Evolutionary conservation across 1,140 invertebrate species (phyloP).

Genomic region (Drosophila miranda): DNA sequence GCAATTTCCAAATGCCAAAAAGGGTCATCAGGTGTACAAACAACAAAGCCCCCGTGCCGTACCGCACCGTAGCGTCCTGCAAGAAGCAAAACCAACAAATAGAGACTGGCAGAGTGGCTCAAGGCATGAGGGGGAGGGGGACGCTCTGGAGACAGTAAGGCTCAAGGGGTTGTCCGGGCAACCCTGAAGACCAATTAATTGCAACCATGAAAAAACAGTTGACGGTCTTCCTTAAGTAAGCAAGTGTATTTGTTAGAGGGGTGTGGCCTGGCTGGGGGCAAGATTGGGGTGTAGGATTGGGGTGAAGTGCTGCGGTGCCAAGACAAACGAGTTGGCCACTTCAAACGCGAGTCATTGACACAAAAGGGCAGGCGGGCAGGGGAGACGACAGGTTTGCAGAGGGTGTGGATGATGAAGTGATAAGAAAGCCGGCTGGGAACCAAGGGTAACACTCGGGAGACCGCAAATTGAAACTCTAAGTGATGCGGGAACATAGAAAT

Average conservation of each 20-base stretch:
- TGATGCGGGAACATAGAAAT: neutral
- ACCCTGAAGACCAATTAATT: constrained; percentile 55
- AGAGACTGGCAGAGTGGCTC: neutral
- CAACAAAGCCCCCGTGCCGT: constrained; percentile 8
- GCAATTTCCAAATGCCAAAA: constrained; percentile 43
- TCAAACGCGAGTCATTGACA: constrained; percentile 18
- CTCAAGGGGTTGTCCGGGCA: constrained; percentile 38
- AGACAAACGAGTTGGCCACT: constrained; percentile 22
- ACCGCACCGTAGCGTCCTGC: neutral
- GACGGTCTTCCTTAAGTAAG: constrained; percentile 34
- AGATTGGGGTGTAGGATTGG: neutral
- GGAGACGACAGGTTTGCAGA: neutral
- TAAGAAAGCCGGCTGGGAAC: constrained; percentile 12
- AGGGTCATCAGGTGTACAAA: constrained; percentile 69
- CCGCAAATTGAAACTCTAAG: constrained; percentile 29
- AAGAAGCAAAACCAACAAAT: constrained; percentile 31
- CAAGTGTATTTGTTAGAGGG: constrained; percentile 18
- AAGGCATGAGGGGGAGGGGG: neutral
- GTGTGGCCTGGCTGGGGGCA: too few relatives aligned
- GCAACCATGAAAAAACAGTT: constrained; percentile 40
- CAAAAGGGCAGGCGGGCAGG: neutral
- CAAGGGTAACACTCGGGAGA: constrained; percentile 15
- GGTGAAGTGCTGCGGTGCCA: neutral
- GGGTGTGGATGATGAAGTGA: constrained; percentile 28
- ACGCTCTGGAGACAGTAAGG: neutral